Evolutionary conservation across 2,888 invertebrate species (phyloP), one percentile per base, ranked within the genome.

Genomic region (Malacosoma neustria): DNA sequence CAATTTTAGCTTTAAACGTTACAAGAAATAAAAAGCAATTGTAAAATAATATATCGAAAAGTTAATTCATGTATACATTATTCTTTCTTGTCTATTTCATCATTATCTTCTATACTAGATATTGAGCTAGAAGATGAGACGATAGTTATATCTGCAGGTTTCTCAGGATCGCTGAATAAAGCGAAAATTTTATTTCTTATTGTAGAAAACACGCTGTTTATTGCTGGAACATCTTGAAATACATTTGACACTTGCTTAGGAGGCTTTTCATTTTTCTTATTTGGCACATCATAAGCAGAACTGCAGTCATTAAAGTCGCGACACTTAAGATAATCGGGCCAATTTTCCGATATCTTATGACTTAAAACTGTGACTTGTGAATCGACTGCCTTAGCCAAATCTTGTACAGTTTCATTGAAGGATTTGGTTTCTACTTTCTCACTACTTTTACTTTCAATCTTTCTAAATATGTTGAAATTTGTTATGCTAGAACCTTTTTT

Each of bases 171-270:
- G 11, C 40, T 34, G 32, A 72, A 70, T 30, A 72, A 57, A 1
- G 69, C 60, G 32, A 42, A 59, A 22, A 72, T 50, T 40, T 51
- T 70, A 1, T 57, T 55, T 35, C 58, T 69, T 15, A 70, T 54
- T 0, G 52, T 35, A 15, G 55, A 41, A 30, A 72, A 68, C 4
- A 71, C 37, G 14, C 51, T 57, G 4, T 49, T 51, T 1, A 55
- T 36, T 4, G 41, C 30, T 5, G 38, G 40, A 13, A 36, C 37
- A 4, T 36, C 37, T 11, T 11, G 7, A 13, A 46, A 37, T 5
- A 44, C 35, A 14, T 41, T 43, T 0, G 54, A 37, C 3, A 48
- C 34, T 14, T 53, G 38, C 7, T 41, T 47, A 1, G 51, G 39
- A 0, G 48, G 31, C 22, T 22, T 22, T 5, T 22, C 22, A 22